A percentile compares a stretch with the other conserved stretches of the same genome.
Conservation (phyloP, 2,797 vertebrate genomes). For the Epinephelus malabaricus region DNA sequence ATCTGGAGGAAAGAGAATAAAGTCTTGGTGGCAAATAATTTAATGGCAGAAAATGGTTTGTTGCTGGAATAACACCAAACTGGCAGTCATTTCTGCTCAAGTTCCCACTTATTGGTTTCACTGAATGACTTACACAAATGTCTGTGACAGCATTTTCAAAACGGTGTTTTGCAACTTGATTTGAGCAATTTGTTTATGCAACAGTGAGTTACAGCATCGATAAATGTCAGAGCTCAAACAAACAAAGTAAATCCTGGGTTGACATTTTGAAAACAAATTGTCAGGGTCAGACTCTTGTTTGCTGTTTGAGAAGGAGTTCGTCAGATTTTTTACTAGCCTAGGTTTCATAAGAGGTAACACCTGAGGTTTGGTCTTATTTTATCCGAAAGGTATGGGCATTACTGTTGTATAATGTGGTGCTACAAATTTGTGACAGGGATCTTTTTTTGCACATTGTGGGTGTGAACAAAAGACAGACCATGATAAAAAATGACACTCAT, state of each 20-base stretch:
- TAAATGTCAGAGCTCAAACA: constrained; percentile 8
- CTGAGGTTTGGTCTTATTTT: not conserved
- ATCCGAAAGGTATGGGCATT: not conserved
- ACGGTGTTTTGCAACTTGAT: constrained; percentile 4
- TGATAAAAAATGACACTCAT: too few species aligned
- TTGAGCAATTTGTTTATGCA: constrained; percentile 20
- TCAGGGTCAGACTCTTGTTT: not conserved
- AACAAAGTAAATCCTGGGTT: not conserved
- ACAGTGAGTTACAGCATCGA: not conserved
- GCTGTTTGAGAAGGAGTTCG: not conserved
- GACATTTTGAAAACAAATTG: not conserved
- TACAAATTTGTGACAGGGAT: too few species aligned
- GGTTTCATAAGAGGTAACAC: not conserved
- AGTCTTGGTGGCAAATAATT: not conserved
- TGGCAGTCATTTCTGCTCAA: not conserved
- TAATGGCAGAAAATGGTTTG: not conserved
- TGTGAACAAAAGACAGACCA: too few species aligned
- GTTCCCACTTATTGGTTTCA: not conserved
- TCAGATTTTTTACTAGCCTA: not conserved
- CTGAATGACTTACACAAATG: not conserved
- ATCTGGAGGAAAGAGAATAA: constrained; percentile 82
- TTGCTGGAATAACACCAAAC: not conserved
- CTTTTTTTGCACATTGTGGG: too few species aligned
- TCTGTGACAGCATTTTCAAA: not conserved
- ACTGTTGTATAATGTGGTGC: too few species aligned